phyloP scores from a whole-genome alignment of 2,113 vertebrate species.

The Passer domesticus region DNA sequence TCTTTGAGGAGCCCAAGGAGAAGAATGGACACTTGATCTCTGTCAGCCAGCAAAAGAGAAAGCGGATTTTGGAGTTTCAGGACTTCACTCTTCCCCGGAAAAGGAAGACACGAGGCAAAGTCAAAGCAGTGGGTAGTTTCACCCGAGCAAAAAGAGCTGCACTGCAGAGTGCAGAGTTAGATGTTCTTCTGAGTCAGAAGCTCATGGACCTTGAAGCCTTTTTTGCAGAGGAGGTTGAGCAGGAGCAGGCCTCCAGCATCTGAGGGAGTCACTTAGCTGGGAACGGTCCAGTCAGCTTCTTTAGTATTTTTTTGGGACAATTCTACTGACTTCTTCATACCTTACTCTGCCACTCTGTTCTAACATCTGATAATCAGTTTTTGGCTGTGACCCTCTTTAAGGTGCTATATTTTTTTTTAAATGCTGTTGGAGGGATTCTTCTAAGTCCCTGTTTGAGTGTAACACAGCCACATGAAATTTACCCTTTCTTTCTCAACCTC shows the following conservation, averaged over 20 bases:
- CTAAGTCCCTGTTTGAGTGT: constrained; percentile 51
- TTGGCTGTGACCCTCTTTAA: constrained; percentile 31
- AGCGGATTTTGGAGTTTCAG: constrained; percentile 89
- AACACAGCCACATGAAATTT: constrained; percentile 43
- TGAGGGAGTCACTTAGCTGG: constrained; percentile 27
- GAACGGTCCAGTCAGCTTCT: neutral
- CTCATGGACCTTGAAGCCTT: constrained; percentile 90
- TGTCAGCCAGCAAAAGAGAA: constrained; percentile 91
- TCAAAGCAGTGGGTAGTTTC: constrained; percentile 74
- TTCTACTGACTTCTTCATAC: neutral
- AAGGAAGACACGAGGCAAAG: constrained; percentile 77
- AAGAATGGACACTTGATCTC: constrained; percentile 87
- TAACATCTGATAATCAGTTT: neutral
- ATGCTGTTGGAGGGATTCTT: constrained; percentile 42
- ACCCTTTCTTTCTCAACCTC: constrained; percentile 34
- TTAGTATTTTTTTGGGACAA: neutral
- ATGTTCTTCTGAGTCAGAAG: constrained; percentile 88
- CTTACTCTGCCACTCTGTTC: neutral
- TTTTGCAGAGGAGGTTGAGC: constrained; percentile 81
- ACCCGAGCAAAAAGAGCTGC: constrained; percentile 80
- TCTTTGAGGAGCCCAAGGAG: constrained; percentile 94
- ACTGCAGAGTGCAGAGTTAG: constrained; percentile 81
- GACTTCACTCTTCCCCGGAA: constrained; percentile 92
- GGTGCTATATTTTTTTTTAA: constrained; percentile 29
- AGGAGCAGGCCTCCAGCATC: constrained; percentile 55